These are phyloP conservation scores for Desoria tigrina DNA, from an alignment of 2,888 invertebrate species.

Conservation along the genomic window DNA sequence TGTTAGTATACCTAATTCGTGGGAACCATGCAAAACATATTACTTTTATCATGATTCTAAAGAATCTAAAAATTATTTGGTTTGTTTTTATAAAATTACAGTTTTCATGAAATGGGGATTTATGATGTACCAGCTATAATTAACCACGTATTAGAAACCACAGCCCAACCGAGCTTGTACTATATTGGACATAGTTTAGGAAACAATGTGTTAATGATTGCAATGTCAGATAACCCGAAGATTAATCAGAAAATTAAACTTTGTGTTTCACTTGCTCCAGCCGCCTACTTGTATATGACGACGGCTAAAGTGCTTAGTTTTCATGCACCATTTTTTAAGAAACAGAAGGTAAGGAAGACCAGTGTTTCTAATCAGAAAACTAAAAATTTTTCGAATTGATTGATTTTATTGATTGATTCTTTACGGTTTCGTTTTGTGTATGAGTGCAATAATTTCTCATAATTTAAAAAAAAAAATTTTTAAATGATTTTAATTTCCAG, in stretches of 20 bases:
- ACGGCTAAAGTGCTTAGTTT: slow-evolving; percentile 7
- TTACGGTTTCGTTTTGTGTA: too few relatives aligned
- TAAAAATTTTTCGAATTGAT: not conserved
- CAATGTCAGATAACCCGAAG: not conserved
- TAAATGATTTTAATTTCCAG: not conserved
- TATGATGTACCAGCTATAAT: slow-evolving; percentile 13
- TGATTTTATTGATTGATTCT: too few relatives aligned
- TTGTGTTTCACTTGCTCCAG: slow-evolving; percentile 11
- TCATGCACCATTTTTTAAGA: slow-evolving; percentile 9
- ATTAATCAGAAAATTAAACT: slow-evolving; percentile 10
- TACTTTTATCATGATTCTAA: too few relatives aligned
- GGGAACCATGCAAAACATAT: too few relatives aligned
- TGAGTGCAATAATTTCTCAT: not conserved
- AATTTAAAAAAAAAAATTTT: not conserved
- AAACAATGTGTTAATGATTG: slow-evolving; percentile 19
- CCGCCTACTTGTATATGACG: slow-evolving; percentile 14
- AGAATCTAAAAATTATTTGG: too few relatives aligned
- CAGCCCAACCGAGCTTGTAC: not conserved
- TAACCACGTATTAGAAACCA: not conserved
- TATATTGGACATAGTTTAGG: slow-evolving; percentile 16
- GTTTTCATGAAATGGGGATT: slow-evolving; percentile 20
- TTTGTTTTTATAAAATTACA: not conserved
- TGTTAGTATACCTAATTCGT: too few relatives aligned
- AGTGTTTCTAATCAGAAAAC: not conserved
- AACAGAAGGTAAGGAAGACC: slow-evolving; percentile 13